Evolutionary conservation across 2,113 vertebrate genomes (phyloP), one percentile per base, ranked within the genome.

Genomic region (Nymphicus hollandicus): DNA sequence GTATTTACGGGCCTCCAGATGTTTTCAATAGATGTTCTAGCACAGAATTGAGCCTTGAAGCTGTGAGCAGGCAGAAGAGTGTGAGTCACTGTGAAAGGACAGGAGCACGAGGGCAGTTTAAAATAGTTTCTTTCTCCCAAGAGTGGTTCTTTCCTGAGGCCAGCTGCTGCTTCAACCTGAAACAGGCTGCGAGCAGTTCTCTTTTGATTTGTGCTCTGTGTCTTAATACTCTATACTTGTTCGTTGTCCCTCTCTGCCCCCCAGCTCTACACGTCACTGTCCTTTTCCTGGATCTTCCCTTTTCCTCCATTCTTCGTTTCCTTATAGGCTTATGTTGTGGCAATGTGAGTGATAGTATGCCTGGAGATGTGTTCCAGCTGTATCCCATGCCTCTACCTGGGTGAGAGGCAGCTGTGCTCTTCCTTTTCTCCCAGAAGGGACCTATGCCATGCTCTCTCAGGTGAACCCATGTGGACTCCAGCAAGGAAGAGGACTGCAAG

Each of bases 41-140:
- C 33, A 43, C 50, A 64, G 71, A 77, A 49, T 2, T 53, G 43
- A 74, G 70, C 24, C 37, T 77, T 86, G 76, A 77, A 86, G 37
- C 64, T 37, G 82, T 46, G 15, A 85, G 53, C 49, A 82, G 52
- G 50, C 82, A 81, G 61, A 81, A 43, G n/a, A 74, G 27, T 0
- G 3, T 95, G 83, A 95, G 79, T 96, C 94, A 95, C 68, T 88
- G 29, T 50, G 80, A 92, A 86, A 91, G 92, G 55, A 86, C 76
- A 84, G 76, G 86, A 91, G 61, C 88, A 95, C 5, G 3, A 94
- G 88, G 86, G 41, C 72, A 91, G 88, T 73, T 93, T 94, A 84
- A 97, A 95, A 96, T 91, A 95, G 88, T 53, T 83, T 83, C n/a
- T 83, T 93, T 88, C 60, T 86, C 86, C 89, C 69, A 68, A 33